Percentiles rank a stretch among this genome's conserved stretches.
These are phyloP conservation scores for Centruroides vittatus DNA, from an alignment of 1,140 invertebrate species.

Conservation along the genomic window DNA sequence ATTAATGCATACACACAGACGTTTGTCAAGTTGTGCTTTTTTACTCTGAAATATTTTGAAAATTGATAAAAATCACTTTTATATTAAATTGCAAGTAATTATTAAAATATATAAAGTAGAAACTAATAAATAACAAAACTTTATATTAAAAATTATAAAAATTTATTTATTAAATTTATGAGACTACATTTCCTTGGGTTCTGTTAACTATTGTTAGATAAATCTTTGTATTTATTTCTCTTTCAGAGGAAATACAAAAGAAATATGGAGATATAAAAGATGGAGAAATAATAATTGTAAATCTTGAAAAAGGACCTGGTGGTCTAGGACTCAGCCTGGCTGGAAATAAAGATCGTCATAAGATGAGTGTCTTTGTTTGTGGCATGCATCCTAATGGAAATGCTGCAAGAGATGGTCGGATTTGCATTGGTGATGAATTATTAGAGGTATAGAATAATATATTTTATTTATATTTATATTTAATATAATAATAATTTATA, in stretches of 20 bases:
- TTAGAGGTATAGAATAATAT: conserved; percentile 54
- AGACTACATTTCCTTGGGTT: no score
- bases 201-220: no score
- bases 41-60: no score
- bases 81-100: no score
- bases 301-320: conserved; percentile 50
- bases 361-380: conserved; percentile 93
- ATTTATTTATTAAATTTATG: no score
- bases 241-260: conserved; percentile 27
- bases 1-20: no score
- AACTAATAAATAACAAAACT: no score
- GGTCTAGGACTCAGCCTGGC: conserved; percentile 81
- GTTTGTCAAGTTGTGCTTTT: no score
- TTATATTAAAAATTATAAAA: no score
- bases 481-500: no score
- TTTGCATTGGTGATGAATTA: conserved; percentile 88
- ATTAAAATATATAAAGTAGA: no score
- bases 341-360: conserved; percentile 81
- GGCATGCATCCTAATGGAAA: conserved; percentile 80
- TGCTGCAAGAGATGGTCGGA: conserved; percentile 52
- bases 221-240: neutral
- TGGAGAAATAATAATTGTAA: conserved; percentile 44
- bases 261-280: conserved; percentile 76
- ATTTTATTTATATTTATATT: conserved; percentile 12
- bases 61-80: no score